Conservation (phyloP, 2,888 invertebrate species). For the Rhyacophila evoluta region DNA sequence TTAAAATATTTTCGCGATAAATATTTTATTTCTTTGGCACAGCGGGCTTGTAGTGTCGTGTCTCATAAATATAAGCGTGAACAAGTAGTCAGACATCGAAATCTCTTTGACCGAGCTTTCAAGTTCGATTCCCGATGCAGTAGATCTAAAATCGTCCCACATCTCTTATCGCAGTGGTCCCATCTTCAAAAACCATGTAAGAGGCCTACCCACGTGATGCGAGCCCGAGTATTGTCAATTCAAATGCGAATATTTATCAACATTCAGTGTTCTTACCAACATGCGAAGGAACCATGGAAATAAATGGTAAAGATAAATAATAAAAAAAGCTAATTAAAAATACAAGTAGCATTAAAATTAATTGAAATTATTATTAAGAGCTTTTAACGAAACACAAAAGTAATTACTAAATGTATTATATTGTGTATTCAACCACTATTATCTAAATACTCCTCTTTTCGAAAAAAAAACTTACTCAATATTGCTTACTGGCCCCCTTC, state of each 20-base stretch:
- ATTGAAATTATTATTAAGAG: no score
- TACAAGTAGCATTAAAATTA: no score
- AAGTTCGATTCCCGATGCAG: background rate
- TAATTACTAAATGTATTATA: no score
- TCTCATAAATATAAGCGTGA: background rate
- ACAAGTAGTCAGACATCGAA: background rate
- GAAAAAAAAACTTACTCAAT: no score
- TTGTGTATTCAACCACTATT: no score
- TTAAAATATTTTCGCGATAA: no score
- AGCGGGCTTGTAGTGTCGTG: background rate
- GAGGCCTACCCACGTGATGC: slow-evolving; percentile 12
- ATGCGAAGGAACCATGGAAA: background rate
- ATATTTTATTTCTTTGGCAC: background rate
- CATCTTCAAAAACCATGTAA: slow-evolving; percentile 32
- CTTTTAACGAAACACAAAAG: no score
- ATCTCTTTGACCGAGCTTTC: background rate
- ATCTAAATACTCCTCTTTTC: no score
- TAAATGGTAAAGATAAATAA: no score
- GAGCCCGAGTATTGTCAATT: slow-evolving; percentile 31
- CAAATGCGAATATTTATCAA: slow-evolving; percentile 29
- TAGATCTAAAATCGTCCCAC: slow-evolving; percentile 30
- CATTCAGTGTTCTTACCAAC: background rate
- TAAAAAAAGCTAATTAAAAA: no score
- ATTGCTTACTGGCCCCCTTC: no score
- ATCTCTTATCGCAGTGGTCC: slow-evolving; percentile 21